Evolutionary conservation across 2,113 vertebrate species (phyloP).

Genomic region (Falcunculus frontatus): DNA sequence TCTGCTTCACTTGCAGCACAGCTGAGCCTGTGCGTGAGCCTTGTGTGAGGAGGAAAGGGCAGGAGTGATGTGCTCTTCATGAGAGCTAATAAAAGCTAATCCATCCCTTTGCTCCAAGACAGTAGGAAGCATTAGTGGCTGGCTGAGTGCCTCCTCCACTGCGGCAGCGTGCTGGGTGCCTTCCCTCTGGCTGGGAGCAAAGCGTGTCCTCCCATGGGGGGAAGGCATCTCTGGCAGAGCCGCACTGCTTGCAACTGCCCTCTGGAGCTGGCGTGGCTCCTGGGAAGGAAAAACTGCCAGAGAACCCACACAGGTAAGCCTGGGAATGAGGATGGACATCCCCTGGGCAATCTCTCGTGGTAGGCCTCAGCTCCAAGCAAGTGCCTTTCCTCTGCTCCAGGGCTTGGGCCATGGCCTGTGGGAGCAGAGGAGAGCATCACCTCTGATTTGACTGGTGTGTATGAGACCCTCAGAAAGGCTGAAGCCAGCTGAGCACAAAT

Average conservation of each 20-base stretch:
- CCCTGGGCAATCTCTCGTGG: background rate
- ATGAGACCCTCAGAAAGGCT: background rate
- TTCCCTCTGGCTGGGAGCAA: background rate
- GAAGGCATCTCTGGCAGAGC: background rate
- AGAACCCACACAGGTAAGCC: background rate
- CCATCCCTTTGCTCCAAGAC: conserved; percentile 43
- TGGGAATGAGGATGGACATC: background rate
- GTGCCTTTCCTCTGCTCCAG: background rate
- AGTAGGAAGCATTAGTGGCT: conserved; percentile 25
- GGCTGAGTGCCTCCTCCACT: conserved; percentile 13
- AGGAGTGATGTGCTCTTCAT: background rate
- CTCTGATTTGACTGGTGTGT: background rate
- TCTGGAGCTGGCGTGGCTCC: background rate
- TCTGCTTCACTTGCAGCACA: conserved; percentile 44
- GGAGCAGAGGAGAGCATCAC: background rate
- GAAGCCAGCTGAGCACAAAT: background rate
- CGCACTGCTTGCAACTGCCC: fast-evolving
- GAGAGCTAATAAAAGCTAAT: conserved; percentile 59
- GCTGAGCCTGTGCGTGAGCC: background rate
- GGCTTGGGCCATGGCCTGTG: background rate
- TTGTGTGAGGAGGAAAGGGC: background rate
- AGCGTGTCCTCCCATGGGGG: background rate
- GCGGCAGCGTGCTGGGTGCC: background rate
- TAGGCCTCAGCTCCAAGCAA: background rate
- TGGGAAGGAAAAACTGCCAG: background rate